phyloP scores from a whole-genome alignment of 2,797 vertebrate genomes.

The Muscicapa comitata region DNA sequence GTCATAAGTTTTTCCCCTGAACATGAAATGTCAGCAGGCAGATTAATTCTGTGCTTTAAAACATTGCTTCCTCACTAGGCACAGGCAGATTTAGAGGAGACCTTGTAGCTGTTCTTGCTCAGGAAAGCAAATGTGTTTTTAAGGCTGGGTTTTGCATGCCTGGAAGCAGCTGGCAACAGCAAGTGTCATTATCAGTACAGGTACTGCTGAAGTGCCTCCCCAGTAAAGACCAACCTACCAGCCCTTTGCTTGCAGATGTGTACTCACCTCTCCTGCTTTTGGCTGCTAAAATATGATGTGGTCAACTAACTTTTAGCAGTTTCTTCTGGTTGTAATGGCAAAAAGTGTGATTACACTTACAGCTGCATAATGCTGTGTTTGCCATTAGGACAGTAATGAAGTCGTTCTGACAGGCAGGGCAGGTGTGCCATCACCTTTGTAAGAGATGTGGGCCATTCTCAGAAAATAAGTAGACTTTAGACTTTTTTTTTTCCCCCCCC shows the following conservation, averaged over 20 bases:
- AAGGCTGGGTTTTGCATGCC: background rate
- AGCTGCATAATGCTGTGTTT: background rate
- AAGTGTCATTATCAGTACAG: background rate
- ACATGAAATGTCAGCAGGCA: background rate
- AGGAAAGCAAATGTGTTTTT: background rate
- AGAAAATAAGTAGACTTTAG: background rate
- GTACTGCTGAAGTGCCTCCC: background rate
- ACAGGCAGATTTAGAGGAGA: background rate
- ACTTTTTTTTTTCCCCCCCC: background rate
- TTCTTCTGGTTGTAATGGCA: background rate
- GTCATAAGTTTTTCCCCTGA: accelerated
- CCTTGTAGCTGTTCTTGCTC: background rate
- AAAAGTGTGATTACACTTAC: background rate
- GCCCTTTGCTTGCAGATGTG: background rate
- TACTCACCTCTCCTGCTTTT: background rate
- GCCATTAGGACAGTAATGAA: background rate
- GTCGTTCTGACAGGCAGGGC: background rate
- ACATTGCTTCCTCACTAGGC: accelerated
- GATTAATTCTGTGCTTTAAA: background rate
- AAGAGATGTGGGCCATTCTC: background rate
- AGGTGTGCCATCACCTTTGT: background rate
- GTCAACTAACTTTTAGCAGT: background rate
- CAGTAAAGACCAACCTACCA: background rate
- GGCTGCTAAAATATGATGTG: background rate
- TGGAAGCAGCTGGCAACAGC: background rate